A percentile compares a stretch with the other conserved stretches of the same genome.
Conservation (phyloP, 2,797 vertebrate species). For the Antrozous pallidus region DNA sequence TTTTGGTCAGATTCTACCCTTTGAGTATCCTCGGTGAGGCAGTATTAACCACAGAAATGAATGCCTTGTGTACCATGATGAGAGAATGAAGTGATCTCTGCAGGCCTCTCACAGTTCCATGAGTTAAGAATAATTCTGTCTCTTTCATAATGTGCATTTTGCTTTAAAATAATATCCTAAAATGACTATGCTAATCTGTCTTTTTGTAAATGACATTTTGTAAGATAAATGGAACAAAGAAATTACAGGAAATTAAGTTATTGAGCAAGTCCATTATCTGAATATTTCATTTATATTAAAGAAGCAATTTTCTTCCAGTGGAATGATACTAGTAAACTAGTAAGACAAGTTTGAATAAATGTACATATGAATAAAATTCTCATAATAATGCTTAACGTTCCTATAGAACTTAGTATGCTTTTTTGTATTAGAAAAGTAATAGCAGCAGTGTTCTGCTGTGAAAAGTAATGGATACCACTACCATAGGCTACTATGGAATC, state of each 20-base stretch:
- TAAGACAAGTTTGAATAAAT: slow-evolving; percentile 16
- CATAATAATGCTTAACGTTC: not conserved
- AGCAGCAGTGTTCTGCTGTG: not conserved
- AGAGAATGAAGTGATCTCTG: not conserved
- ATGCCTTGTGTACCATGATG: not conserved
- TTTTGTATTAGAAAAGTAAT: not conserved
- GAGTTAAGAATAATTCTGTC: slow-evolving; percentile 37
- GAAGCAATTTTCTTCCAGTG: not conserved
- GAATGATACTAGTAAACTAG: slow-evolving; percentile 5
- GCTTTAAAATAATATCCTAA: slow-evolving; percentile 52
- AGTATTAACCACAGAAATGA: not conserved
- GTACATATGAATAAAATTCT: not conserved
- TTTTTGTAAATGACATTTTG: slow-evolving; percentile 2
- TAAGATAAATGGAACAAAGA: slow-evolving; percentile 55
- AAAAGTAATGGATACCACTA: not conserved
- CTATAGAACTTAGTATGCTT: not conserved
- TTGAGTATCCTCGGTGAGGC: not conserved
- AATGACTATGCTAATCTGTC: not conserved
- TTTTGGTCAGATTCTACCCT: not conserved
- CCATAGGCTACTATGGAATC: not conserved
- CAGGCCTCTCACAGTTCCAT: slow-evolving; percentile 18
- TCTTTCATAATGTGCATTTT: slow-evolving; percentile 37
- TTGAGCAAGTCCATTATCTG: not conserved
- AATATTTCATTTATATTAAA: slow-evolving; percentile 57
- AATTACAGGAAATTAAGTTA: slow-evolving; percentile 34